A percentile compares a stretch with the other conserved stretches of the same genome.
phyloP scores from a whole-genome alignment of 2,888 invertebrate genomes.

The Himalopsyche japonica region DNA sequence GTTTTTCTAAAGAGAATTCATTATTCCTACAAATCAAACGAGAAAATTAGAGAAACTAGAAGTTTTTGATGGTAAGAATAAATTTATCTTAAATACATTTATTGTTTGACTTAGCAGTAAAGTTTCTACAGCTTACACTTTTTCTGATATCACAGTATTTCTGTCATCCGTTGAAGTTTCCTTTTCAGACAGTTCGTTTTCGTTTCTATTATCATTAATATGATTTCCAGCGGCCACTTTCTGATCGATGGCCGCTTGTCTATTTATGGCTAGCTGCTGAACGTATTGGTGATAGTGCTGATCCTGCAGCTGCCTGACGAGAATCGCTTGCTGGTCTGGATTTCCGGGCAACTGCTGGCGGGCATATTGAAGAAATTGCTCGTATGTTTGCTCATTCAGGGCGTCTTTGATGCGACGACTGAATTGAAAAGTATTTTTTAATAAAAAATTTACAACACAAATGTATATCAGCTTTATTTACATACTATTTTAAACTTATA shows the following conservation, averaged over 20 bases:
- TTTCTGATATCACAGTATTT: conserved; percentile 13
- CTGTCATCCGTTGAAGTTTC: conserved; percentile 9
- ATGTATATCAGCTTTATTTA: too few relatives aligned
- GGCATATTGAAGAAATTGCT: conserved; percentile 86
- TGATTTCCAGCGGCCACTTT: conserved; percentile 43
- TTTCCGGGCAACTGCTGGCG: conserved; percentile 90
- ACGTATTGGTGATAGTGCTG: conserved; percentile 99
- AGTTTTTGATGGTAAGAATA: too few relatives aligned
- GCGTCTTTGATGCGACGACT: conserved; percentile 92
- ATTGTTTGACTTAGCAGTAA: too few relatives aligned
- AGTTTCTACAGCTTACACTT: conserved; percentile 15
- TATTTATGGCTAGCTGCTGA: conserved; percentile 77
- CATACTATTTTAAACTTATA: too few relatives aligned
- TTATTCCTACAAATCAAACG: not conserved
- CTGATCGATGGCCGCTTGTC: conserved; percentile 45
- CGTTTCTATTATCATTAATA: conserved; percentile 9
- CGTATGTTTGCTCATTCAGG: conserved; percentile 90
- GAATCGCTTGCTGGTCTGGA: conserved; percentile 87
- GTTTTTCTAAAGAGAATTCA: conserved; percentile 44
- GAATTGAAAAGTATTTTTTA: conserved; percentile 41
- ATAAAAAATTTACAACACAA: too few relatives aligned
- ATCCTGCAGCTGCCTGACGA: conserved; percentile 94
- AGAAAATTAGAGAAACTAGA: too few relatives aligned
- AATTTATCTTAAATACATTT: not conserved
- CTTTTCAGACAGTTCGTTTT: conserved; percentile 15